A percentile compares a stretch with the other conserved stretches of the same genome.
Conservation (phyloP, 2,113 vertebrate species). For the Protobothrops flavoviridis region DNA sequence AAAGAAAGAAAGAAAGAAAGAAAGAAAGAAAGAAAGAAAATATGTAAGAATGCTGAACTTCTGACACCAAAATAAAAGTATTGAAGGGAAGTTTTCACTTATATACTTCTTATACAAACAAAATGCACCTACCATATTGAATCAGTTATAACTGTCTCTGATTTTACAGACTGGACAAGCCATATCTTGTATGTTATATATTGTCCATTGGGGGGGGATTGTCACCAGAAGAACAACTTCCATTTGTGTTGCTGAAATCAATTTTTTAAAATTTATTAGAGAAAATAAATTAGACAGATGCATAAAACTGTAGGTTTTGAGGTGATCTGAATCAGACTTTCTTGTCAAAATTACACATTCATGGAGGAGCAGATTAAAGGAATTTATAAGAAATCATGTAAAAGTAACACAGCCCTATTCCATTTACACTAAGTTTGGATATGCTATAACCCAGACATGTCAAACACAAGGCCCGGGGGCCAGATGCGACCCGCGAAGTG, state of each 20-base stretch:
- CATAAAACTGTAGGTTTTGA: neutral
- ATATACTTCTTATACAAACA: neutral
- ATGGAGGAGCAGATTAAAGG: neutral
- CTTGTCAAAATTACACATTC: neutral
- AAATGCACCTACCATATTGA: neutral
- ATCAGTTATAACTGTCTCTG: neutral
- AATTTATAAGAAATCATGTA: neutral
- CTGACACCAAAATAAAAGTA: neutral
- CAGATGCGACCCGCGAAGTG: too few species aligned
- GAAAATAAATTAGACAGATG: neutral
- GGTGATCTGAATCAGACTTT: neutral
- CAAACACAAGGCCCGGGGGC: too few species aligned
- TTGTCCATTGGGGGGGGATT: neutral
- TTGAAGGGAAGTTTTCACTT: neutral
- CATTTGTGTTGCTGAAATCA: neutral
- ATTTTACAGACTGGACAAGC: neutral
- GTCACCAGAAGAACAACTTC: neutral
- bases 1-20: too few species aligned
- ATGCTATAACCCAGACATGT: neutral
- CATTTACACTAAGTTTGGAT: neutral
- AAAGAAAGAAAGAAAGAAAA: too few species aligned
- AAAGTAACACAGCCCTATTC: neutral
- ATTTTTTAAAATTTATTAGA: neutral
- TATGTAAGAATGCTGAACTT: neutral
- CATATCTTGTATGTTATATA: neutral